phyloP scores from a whole-genome alignment of 1,140 invertebrate species.

The Belonocnema kinseyi region DNA sequence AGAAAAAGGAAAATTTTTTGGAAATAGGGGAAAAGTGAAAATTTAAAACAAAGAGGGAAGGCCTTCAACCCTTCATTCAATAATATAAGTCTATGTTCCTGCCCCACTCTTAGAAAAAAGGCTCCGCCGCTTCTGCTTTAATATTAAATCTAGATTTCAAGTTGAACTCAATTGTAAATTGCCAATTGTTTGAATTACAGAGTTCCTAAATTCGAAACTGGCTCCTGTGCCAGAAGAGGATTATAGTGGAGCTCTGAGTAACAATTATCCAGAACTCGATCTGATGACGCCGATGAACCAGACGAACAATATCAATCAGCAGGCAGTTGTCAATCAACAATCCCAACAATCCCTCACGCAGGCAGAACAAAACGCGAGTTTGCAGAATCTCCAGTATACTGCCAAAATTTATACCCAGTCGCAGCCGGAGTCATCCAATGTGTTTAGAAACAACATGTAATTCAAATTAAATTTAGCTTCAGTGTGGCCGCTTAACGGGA shows the following conservation, averaged over 20 bases:
- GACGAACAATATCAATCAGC: slow-evolving; percentile 58
- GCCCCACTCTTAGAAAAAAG: too few species aligned
- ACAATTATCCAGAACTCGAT: slow-evolving; percentile 73
- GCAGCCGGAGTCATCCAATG: slow-evolving; percentile 56
- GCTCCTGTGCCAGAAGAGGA: slow-evolving; percentile 82
- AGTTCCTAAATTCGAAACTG: slow-evolving; percentile 78
- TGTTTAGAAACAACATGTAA: slow-evolving; percentile 68
- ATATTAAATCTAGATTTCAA: slow-evolving; percentile 30
- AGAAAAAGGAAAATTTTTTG: too few species aligned
- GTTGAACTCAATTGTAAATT: background rate
- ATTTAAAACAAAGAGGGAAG: too few species aligned
- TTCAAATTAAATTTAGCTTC: slow-evolving; percentile 8
- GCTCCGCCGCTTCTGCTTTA: too few species aligned
- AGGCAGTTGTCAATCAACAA: slow-evolving; percentile 54
- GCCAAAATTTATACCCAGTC: slow-evolving; percentile 70
- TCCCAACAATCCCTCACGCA: slow-evolving; percentile 44
- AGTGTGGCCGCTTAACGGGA: too few species aligned
- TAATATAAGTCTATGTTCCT: too few species aligned
- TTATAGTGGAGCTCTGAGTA: slow-evolving; percentile 62
- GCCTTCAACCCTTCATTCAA: too few species aligned
- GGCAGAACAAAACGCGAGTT: slow-evolving; percentile 48
- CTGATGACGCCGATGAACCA: slow-evolving; percentile 70
- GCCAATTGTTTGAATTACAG: slow-evolving; percentile 65
- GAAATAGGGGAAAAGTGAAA: too few species aligned
- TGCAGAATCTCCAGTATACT: slow-evolving; percentile 72